phyloP scores from a whole-genome alignment of 1,140 invertebrate species.

The Heterodera carotae region DNA sequence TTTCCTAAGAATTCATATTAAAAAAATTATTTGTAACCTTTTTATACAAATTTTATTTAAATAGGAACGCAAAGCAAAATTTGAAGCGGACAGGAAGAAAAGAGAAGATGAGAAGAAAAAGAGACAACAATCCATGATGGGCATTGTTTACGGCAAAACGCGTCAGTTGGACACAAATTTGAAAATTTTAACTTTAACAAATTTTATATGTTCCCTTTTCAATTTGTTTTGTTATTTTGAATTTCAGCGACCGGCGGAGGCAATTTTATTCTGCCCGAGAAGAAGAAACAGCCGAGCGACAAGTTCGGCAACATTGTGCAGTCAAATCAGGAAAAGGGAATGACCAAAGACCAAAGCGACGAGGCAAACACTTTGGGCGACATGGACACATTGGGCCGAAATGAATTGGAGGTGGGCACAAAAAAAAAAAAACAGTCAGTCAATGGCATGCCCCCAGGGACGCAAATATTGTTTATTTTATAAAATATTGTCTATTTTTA shows the following conservation, averaged over 20 bases:
- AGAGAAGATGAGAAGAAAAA: conserved; percentile 55
- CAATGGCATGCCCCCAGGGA: no score
- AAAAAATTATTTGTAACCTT: no score
- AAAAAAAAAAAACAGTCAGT: no score
- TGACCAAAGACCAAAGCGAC: conserved; percentile 64
- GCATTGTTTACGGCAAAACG: conserved; percentile 34
- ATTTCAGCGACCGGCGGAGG: conserved; percentile 48
- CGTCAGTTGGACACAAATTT: not conserved
- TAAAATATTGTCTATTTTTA: no score
- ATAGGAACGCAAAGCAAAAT: conserved; percentile 54
- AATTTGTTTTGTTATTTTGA: no score
- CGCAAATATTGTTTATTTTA: no score
- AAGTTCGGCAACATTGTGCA: conserved; percentile 66
- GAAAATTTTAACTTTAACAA: not conserved
- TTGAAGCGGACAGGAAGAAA: conserved; percentile 52
- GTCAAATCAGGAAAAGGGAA: conserved; percentile 57
- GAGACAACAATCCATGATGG: conserved; percentile 42
- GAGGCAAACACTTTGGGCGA: conserved; percentile 55
- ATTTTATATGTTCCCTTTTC: no score
- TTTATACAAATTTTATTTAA: no score
- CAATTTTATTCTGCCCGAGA: conserved; percentile 61
- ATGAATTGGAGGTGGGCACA: conserved; percentile 52
- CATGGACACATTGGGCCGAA: conserved; percentile 51
- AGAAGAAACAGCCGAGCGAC: conserved; percentile 61
- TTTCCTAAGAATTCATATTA: no score